Evolutionary conservation across 1,140 invertebrate genomes (phyloP), one percentile per base, ranked within the genome.

Genomic region (Tenebrio molitor): DNA sequence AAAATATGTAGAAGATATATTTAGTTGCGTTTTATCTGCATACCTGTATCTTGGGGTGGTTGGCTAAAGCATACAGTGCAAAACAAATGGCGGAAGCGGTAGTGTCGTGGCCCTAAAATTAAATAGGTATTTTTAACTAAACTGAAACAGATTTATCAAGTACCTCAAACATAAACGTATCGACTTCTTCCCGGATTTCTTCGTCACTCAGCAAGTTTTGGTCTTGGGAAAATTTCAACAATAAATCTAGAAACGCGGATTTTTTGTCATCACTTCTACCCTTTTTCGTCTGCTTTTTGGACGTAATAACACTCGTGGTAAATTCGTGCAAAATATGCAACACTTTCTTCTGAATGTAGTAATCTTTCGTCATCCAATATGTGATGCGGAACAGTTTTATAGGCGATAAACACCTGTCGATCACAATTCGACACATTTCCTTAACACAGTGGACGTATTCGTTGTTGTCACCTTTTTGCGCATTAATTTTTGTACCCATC

Each of bases 41-140:
- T 62, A 65, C 65, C 84, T 90, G 89, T 67, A 86, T 81, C 65
- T 90, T 85, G n/a, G 84, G 87, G 80, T 91, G 79, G 44, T 79
- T 81, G 6, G 86, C 88, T 1, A 91, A 75, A 8, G 86, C 79
- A 79, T 87, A 89, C 0, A 82, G 53, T 0, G 79, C 74, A 70
- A 85, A 85, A 1, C 77, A 76, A 1, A 85, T 77, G 2, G 77
- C 83, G 4, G 83, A 81, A 0, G 83, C 81, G 0, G 84, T 85
- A 0, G 84, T 85, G 42, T 85, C 84, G 23, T 84, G 84, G 0
- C 84, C 84, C 82, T 72, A 19, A 66, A 68, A 73, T 12, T 12
- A 39, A n/a, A n/a, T n/a, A n/a, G n/a, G n/a, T 12, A 39, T n/a
- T n/a, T 8, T 39, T 39, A 2, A 66, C 41, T 34, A 21, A 16